phyloP scores from a whole-genome alignment of 2,888 invertebrate genomes.

The Vesta saturnalis region DNA sequence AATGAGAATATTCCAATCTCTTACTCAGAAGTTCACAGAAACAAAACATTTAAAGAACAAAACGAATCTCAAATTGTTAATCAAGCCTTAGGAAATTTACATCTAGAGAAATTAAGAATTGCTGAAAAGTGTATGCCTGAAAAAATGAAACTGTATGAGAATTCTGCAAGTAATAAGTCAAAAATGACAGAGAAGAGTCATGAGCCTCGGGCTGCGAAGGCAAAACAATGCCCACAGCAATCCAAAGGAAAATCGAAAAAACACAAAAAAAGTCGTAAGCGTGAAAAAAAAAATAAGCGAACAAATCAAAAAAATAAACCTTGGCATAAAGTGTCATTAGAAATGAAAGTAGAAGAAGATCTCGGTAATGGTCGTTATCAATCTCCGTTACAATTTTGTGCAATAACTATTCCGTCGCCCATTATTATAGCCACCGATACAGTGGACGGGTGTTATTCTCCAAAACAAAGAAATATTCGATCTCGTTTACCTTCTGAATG shows the following conservation, averaged over 20 bases:
- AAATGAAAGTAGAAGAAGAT: conserved; percentile 28
- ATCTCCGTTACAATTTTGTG: conserved; percentile 14
- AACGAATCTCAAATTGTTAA: too few species aligned
- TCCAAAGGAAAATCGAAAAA: neutral
- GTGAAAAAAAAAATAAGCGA: neutral
- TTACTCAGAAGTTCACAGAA: too few species aligned
- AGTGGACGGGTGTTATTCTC: neutral
- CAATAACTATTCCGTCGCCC: neutral
- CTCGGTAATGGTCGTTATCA: neutral
- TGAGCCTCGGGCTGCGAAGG: neutral
- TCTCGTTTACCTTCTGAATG: conserved; percentile 62
- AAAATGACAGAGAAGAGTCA: neutral
- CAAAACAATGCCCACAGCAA: neutral
- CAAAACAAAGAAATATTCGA: too few species aligned
- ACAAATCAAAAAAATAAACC: neutral
- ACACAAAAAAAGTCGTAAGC: neutral
- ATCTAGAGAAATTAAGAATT: too few species aligned
- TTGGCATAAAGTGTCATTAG: conserved; percentile 26
- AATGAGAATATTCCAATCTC: neutral
- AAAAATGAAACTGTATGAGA: too few species aligned
- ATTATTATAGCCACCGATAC: neutral
- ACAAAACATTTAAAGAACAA: too few species aligned
- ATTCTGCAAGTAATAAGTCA: neutral
- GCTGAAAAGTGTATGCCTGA: too few species aligned
- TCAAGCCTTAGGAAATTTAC: too few species aligned